Evolutionary conservation across 2,797 vertebrate species (phyloP), one percentile per base, ranked within the genome.

Genomic region (Malacoctenus gilli): DNA sequence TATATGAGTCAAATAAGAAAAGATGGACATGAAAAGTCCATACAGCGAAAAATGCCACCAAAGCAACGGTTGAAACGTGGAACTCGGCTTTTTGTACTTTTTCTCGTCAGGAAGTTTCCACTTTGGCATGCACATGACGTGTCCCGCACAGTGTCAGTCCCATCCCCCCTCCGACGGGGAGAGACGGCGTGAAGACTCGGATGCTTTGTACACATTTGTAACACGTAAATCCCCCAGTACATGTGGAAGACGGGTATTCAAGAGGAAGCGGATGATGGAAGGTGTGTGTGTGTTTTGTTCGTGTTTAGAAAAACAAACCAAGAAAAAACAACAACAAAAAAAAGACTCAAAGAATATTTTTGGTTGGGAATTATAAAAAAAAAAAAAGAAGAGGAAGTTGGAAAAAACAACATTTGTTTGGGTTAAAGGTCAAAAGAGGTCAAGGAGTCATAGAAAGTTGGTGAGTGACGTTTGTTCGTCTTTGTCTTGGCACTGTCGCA

Each of bases 71-170:
- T 57, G 75, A 75, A 32, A 10, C 34, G 75, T 83, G 80, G 75
- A 82, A 76, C n/a, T 53, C 54, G 40, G n/a, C n/a, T n/a, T n/a
- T 59, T 75, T 57, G 54, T 77, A 77, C 64, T 79, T 72, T 32
- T 80, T 77, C 80, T 75, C 61, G 61, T 72, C 75, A 84, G 75
- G 64, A 77, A 55, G 75, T 75, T 85, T 85, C 85, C 88, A 88
- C 83, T 89, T 90, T 91, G 89, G 89, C 89, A 91, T 92, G 90
- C 91, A 89, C 85, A 75, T 80, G 84, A 83, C 73, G 87, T 81
- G 85, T 87, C 83, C 86, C 58, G 80, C 84, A 88, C 82, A 85
- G 86, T 86, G 82, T 86, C 85, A 74, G 70, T 74, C 61, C 34
- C 39, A 28, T 56, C 71, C 49, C 69, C n/a, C 67, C 70, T 58